Evolutionary conservation across 2,888 invertebrate genomes (phyloP), one percentile per base, ranked within the genome.

Genomic region (Conops quadrifasciatus): DNA sequence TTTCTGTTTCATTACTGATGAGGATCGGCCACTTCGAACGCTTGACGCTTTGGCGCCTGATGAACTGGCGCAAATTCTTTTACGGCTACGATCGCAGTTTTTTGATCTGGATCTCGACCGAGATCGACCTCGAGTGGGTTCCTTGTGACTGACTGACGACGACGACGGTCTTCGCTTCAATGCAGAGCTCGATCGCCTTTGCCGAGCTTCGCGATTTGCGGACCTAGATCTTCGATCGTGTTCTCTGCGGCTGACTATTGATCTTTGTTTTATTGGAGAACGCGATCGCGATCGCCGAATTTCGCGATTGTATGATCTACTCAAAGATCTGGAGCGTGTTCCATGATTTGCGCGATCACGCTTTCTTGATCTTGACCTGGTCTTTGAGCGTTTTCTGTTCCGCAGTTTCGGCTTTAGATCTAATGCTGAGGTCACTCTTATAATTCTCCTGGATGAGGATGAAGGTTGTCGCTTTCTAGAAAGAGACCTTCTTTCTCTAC

Each of bases 1-100:
- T 24, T 28, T 9, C 3, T 15, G 28, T 16, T 58, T 58, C 5
- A 36, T 36, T 9, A n/a, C n/a, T 21, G 53, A 53, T 13, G 21
- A 53, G 19, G 53, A 53, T 21, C 19, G 49, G 1, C 5, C n/a
- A 5, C 49, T 49, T 1, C 13, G 56, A 9, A 11, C 72, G 73
- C 51, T 75, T 71, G 72, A 71, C n/a, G n/a, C n/a, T n/a, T n/a
- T n/a, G n/a, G n/a, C n/a, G n/a, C n/a, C 28, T 66, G 74, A 66
- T 59, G 77, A 67, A 72, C 74, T 68, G 21, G 73, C 71, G 67
- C 70, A 69, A 26, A 15, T 49, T 26, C 36, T 56, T 13, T 70
- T 69, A 45, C 71, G 45, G 24, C n/a, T 59, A 13, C 45, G n/a
- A 2, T 28, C n/a, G 15, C 67, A 67, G 7, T 24, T 63, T 68